Conservation (phyloP, 2,888 invertebrate species). For the Microctonus brassicae region DNA sequence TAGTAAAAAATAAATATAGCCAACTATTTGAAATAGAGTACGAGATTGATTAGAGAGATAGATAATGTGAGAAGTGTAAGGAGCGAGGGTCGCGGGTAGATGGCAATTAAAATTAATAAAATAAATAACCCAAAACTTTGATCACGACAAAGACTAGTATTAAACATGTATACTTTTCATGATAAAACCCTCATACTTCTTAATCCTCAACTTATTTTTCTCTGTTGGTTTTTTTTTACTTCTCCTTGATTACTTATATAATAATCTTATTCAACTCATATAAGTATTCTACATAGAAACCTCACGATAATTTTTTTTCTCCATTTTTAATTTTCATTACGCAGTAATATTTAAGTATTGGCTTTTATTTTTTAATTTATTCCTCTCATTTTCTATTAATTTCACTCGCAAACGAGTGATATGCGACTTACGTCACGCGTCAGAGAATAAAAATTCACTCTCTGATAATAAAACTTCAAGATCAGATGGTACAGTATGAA, state of each 20-base stretch:
- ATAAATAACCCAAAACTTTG: slow-evolving; percentile 19
- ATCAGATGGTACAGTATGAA: slow-evolving; percentile 76
- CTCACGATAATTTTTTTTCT: background rate
- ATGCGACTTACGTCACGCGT: slow-evolving; percentile 66
- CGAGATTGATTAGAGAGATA: background rate
- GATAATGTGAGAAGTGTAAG: background rate
- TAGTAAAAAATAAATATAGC: background rate
- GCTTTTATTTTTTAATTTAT: too few species aligned
- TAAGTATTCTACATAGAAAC: background rate
- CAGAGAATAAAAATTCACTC: slow-evolving; percentile 73
- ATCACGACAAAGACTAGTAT: slow-evolving; percentile 45
- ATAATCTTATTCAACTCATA: background rate
- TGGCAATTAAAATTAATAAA: background rate
- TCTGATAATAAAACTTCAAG: slow-evolving; percentile 75
- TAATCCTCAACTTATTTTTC: background rate
- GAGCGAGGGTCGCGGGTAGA: background rate
- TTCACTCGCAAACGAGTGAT: slow-evolving; percentile 8
- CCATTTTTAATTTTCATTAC: too few species aligned
- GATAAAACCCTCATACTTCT: background rate
- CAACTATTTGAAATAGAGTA: background rate
- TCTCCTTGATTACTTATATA: background rate
- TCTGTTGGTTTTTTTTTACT: background rate
- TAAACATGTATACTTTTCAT: slow-evolving; percentile 31
- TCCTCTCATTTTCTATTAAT: background rate
- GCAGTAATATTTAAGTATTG: too few species aligned